These are phyloP conservation scores for Sphyrna mokarran DNA, from an alignment of 2,113 vertebrate species.

Conservation along the genomic window DNA sequence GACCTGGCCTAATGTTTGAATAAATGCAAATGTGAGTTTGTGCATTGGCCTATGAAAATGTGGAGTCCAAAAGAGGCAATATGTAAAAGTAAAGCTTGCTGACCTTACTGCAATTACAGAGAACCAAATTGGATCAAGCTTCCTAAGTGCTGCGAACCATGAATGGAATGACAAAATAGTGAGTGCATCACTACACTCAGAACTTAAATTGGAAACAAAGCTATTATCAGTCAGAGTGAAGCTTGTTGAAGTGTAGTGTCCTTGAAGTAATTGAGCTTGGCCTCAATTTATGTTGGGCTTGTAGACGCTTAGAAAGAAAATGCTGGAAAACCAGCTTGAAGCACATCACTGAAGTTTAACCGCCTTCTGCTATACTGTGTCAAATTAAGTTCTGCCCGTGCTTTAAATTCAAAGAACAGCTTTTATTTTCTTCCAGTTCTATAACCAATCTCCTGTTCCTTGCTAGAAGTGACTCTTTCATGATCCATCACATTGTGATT, in stretches of 20 bases:
- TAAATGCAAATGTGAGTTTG: background rate
- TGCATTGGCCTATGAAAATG: background rate
- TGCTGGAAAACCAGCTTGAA: background rate
- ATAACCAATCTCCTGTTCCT: background rate
- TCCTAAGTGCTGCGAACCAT: slow-evolving; percentile 11
- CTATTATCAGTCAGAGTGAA: background rate
- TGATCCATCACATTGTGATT: background rate
- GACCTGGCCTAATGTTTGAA: background rate
- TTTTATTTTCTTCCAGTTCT: background rate
- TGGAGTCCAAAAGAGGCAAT: background rate
- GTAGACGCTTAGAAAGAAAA: background rate
- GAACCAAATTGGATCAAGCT: background rate
- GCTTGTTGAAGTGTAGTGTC: background rate
- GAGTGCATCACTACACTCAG: background rate
- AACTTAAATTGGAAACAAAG: slow-evolving; percentile 32
- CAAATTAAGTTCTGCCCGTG: background rate
- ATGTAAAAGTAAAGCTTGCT: background rate
- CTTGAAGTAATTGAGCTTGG: slow-evolving; percentile 9
- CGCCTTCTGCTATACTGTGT: background rate
- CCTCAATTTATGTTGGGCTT: background rate
- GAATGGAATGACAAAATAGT: background rate
- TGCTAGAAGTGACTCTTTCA: background rate
- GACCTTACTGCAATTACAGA: background rate
- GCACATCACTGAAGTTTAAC: background rate
- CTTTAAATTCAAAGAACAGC: background rate